Evolutionary conservation across 2,797 vertebrate genomes (phyloP).

Genomic region (Syngnathus rostellatus): DNA sequence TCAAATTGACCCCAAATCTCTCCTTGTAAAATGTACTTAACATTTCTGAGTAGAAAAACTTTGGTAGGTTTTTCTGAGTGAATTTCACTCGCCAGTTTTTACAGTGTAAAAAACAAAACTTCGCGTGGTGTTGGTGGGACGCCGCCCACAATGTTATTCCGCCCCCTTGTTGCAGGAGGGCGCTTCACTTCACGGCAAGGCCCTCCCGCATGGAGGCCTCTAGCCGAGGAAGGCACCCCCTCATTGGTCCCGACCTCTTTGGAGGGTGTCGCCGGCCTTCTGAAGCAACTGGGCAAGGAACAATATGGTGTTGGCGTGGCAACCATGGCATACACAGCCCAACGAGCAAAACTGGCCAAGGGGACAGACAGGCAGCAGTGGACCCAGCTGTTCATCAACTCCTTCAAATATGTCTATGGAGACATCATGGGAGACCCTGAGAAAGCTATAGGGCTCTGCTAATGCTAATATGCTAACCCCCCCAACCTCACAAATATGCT

Average conservation of each 20-base stretch:
- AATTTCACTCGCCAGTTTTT: too few relatives aligned
- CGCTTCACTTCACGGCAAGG: conserved; percentile 51
- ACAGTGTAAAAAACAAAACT: too few relatives aligned
- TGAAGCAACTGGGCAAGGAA: conserved; percentile 80
- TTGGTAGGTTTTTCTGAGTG: too few relatives aligned
- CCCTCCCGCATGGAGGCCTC: conserved; percentile 68
- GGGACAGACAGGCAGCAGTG: conserved; percentile 88
- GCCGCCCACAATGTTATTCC: conserved; percentile 64
- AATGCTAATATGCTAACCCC: conserved; percentile 53
- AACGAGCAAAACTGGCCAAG: conserved; percentile 90
- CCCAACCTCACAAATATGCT: conserved; percentile 59
- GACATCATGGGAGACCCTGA: conserved; percentile 87
- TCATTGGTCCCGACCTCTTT: conserved; percentile 81
- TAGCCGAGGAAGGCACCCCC: conserved; percentile 80
- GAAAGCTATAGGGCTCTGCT: conserved; percentile 80
- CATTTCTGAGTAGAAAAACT: too few relatives aligned
- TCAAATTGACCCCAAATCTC: too few relatives aligned
- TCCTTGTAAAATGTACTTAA: too few relatives aligned
- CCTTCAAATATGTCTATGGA: conserved; percentile 91
- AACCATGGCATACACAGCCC: conserved; percentile 93
- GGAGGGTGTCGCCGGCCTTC: conserved; percentile 79
- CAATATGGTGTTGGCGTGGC: conserved; percentile 86
- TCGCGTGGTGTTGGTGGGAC: conserved; percentile 56
- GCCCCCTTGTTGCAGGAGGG: conserved; percentile 65
- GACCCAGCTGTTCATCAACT: conserved; percentile 92